Evolutionary conservation across 2,888 invertebrate genomes (phyloP).

Genomic region (Lithophane semibrunnea): DNA sequence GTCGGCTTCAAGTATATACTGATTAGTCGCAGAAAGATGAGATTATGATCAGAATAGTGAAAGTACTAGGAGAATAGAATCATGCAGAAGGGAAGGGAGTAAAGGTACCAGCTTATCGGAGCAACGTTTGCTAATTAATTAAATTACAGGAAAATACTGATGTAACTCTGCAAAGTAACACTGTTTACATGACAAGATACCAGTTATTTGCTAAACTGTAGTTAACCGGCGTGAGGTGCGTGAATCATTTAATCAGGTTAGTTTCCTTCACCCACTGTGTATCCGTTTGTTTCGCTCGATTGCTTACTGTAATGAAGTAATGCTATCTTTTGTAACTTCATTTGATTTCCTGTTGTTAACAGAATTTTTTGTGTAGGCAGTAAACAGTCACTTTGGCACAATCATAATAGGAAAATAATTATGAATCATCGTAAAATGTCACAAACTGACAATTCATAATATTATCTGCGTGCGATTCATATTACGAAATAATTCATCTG

Average conservation of each 20-base stretch:
- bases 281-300: conserved; percentile 22
- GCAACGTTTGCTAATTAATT: background rate
- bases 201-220: conserved; percentile 13
- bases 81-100: background rate
- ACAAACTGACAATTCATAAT: no score
- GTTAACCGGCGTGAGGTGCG: conserved; percentile 3
- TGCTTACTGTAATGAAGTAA: conserved; percentile 31
- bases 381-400: no score
- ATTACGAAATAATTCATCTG: no score
- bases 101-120: background rate
- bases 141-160: conserved; percentile 10
- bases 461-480: no score
- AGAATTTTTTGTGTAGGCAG: no score
- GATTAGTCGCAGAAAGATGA: background rate
- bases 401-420: no score
- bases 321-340: conserved; percentile 28
- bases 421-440: no score
- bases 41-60: background rate
- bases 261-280: conserved; percentile 15
- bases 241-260: conserved; percentile 23
- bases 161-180: background rate
- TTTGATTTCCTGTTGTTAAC: conserved; percentile 15
- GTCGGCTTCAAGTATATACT: no score
- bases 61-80: background rate
- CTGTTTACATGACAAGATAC: conserved; percentile 29